Percentiles rank a stretch among this genome's conserved stretches.
Conservation (phyloP, 2,797 vertebrate genomes). For the Chiroxiphia lanceolata region DNA sequence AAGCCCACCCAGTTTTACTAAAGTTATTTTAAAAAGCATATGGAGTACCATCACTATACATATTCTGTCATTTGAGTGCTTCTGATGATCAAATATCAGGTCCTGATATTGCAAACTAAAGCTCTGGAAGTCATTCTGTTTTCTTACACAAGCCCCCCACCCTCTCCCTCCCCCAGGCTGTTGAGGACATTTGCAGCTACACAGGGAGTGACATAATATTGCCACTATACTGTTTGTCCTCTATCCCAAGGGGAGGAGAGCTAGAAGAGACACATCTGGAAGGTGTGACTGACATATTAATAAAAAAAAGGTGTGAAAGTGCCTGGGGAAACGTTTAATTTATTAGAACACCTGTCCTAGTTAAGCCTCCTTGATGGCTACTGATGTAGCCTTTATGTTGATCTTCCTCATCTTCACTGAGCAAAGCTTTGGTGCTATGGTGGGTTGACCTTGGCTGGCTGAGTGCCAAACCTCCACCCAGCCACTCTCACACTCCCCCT, state of each 20-base stretch:
- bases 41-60: accelerated
- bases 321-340: neutral
- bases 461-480: neutral
- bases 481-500: neutral
- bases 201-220: neutral
- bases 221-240: neutral
- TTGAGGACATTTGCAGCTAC: neutral
- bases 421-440: neutral
- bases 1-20: neutral
- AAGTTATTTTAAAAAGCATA: neutral
- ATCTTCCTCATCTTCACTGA: neutral
- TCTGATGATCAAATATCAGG: neutral
- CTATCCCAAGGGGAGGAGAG: neutral
- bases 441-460: neutral
- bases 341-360: slow-evolving; percentile 15
- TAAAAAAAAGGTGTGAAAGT: neutral
- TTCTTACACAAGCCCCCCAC: neutral
- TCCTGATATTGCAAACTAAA: neutral
- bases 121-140: neutral
- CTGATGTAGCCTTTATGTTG: neutral
- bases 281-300: slow-evolving; percentile 1
- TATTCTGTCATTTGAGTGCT: neutral
- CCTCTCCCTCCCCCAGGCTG: neutral
- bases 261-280: neutral
- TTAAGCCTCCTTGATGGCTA: neutral